These are phyloP conservation scores for Rhegmatorhina hoffmannsi DNA, from an alignment of 2,113 vertebrate genomes.

Conservation along the genomic window DNA sequence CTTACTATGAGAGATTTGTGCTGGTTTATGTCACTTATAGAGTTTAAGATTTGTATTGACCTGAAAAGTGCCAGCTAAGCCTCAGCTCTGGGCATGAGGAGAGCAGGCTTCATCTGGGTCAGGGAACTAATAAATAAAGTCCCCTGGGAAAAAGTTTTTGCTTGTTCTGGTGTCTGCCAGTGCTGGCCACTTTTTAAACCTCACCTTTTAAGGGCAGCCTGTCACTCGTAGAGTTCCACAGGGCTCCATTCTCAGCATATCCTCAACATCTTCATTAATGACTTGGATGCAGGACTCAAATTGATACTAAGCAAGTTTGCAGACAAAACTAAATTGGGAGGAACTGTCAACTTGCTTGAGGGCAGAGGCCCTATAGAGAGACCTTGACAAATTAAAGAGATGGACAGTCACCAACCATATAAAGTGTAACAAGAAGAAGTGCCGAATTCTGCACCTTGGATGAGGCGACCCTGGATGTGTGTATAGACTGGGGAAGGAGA, in stretches of 20 bases:
- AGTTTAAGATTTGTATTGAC: neutral
- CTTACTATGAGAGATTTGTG: neutral
- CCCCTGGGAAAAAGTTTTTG: neutral
- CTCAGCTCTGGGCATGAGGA: neutral
- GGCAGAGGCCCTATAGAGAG: neutral
- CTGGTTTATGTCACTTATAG: neutral
- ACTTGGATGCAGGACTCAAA: neutral
- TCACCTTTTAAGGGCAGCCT: neutral
- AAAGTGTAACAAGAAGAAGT: neutral
- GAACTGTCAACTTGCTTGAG: neutral
- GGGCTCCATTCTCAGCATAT: neutral
- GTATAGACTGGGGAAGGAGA: neutral
- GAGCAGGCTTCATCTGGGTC: neutral
- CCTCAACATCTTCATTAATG: neutral
- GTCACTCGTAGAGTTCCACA: neutral
- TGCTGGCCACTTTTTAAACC: neutral
- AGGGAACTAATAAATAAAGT: neutral
- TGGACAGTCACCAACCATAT: neutral
- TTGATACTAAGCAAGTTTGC: neutral
- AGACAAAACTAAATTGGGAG: neutral
- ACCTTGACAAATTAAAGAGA: neutral
- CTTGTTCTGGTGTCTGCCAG: neutral
- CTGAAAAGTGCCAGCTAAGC: neutral
- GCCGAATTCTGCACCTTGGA: neutral
- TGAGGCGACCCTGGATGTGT: neutral